Evolutionary conservation across 2,888 invertebrate species (phyloP).

Genomic region (Heliconius hortense): DNA sequence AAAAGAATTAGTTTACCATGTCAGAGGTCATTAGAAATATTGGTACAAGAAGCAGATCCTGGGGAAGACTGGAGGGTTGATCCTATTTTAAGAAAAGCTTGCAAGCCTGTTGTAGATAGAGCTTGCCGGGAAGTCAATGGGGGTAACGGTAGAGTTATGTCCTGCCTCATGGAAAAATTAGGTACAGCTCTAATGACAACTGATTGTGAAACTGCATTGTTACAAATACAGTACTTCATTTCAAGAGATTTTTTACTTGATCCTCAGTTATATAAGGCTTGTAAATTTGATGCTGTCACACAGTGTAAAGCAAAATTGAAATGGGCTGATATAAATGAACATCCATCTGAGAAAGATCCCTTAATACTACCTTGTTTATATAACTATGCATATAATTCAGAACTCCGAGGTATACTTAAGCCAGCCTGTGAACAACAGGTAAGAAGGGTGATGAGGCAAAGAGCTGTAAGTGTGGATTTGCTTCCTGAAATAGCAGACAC

Average conservation of each 20-base stretch:
- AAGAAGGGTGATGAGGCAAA: slow-evolving; percentile 94
- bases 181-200: slow-evolving; percentile 92
- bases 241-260: slow-evolving; percentile 97
- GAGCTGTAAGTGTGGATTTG: slow-evolving; percentile 95
- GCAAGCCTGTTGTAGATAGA: slow-evolving; percentile 90
- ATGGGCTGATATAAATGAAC: slow-evolving; percentile 86
- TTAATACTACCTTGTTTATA: slow-evolving; percentile 96
- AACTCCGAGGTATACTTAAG: slow-evolving; percentile 77
- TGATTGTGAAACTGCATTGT: slow-evolving; percentile 93
- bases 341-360: slow-evolving; percentile 90
- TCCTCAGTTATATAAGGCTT: slow-evolving; percentile 92
- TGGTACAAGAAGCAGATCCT: slow-evolving; percentile 94
- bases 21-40: slow-evolving; percentile 88
- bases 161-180: slow-evolving; percentile 96
- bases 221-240: slow-evolving; percentile 98
- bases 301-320: slow-evolving; percentile 90
- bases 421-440: slow-evolving; percentile 89
- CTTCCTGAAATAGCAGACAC: slow-evolving; percentile 96
- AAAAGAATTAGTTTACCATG: slow-evolving; percentile 87
- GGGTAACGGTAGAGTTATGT: slow-evolving; percentile 92
- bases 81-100: slow-evolving; percentile 92
- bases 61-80: slow-evolving; percentile 98
- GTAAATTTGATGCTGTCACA: slow-evolving; percentile 92
- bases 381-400: slow-evolving; percentile 83
- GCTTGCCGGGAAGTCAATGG: slow-evolving; percentile 88